Evolutionary conservation across 2,113 vertebrate genomes (phyloP), one percentile per base, ranked within the genome.

Genomic region (Petroica traversi): DNA sequence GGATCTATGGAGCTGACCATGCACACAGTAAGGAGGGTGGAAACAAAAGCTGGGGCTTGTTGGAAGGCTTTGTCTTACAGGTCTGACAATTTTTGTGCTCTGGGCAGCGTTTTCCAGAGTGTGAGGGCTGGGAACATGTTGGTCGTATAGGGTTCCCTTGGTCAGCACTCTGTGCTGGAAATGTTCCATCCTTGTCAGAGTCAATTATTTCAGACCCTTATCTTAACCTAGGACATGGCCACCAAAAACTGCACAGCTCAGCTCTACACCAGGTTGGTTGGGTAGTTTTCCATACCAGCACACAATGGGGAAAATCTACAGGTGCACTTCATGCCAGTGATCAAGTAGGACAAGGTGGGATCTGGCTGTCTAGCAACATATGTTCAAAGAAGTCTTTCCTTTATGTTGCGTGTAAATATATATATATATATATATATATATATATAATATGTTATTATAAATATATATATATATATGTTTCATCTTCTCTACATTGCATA

Each of bases 91-190:
- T 26, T 77, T 26, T 49, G 34, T 9, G 34, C 38, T 87, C 55
- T 59, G 31, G 33, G 14, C 33, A 89, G 40, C 11, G 38, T 78
- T 84, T 85, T 57, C 14, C 40, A 85, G 48, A 68, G 10, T 0
- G 0, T 25, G n/a, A 85, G 8, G 6, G 6, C 8, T 29, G 18
- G 23, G 22, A 61, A 28, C 12, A 3, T n/a, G 28, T 3, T 24
- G 34, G 18, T 20, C 46, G 5, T 2, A 2, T 9, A 41, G 43
- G 19, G 4, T 19, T 18, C 40, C 43, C 10, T 54, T 18, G 12
- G n/a, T 46, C 28, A 31, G 14, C 3, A 6, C 7, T 71, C 33
- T 11, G 7, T 51, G 20, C 43, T 48, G 36, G 26, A 26, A 12
- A 24, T 57, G 23, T 23, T 87, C 40, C 19, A 9, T 46, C 61